These are phyloP conservation scores for Mixornis gularis DNA, from an alignment of 2,113 vertebrate species.

Conservation along the genomic window DNA sequence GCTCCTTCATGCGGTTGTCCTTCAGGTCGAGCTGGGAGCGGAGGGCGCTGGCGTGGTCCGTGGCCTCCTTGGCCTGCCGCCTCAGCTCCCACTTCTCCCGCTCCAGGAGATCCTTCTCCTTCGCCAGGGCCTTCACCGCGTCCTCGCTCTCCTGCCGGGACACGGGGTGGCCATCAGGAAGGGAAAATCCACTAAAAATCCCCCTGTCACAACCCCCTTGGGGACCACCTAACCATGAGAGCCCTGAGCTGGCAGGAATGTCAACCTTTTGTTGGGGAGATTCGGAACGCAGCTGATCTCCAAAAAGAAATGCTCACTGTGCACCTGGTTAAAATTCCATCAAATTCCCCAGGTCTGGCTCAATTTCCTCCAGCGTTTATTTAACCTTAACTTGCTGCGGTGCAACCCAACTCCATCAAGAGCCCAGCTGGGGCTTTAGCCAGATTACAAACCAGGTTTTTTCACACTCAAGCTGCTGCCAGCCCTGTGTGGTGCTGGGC, in stretches of 20 bases:
- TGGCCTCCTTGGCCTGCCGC: conserved; percentile 94
- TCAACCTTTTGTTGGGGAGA: background rate
- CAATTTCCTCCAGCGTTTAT: fast-evolving
- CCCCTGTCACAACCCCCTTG: fast-evolving
- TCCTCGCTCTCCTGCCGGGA: conserved; percentile 90
- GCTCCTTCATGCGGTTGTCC: conserved; percentile 98
- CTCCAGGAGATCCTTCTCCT: conserved; percentile 94
- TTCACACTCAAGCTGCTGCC: fast-evolving
- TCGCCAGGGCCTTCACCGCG: conserved; percentile 90
- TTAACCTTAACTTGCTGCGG: background rate
- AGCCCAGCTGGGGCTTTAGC: background rate
- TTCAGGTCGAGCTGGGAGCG: conserved; percentile 95
- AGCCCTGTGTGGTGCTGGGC: fast-evolving
- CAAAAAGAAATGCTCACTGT: fast-evolving
- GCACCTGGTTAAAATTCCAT: background rate
- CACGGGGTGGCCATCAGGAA: background rate
- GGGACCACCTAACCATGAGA: background rate
- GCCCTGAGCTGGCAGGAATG: background rate
- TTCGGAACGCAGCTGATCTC: fast-evolving
- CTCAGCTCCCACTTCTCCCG: conserved; percentile 97
- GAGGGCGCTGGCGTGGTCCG: conserved; percentile 86
- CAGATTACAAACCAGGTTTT: fast-evolving
- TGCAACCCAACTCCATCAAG: background rate
- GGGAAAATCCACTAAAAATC: background rate
- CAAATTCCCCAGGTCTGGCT: background rate